Base-by-base conservation (phyloP, 2,797 vertebrate species). In the Anguilla obscura region DNA sequence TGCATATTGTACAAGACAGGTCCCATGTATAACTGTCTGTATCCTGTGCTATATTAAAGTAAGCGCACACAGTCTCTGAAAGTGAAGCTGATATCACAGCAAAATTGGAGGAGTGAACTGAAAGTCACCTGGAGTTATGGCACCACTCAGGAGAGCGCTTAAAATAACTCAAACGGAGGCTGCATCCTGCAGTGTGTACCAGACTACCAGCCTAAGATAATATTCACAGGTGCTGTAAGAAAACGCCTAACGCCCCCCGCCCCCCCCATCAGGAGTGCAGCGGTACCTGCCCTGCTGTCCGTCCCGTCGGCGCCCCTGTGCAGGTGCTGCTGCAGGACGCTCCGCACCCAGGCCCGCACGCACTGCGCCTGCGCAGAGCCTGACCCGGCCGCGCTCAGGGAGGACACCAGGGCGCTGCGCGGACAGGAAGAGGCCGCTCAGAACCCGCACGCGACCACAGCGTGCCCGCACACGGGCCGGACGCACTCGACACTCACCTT, bases 331-430 rank as follows among this genome's bases (percentile, higher is more conserved):
- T 99, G 98, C 66, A 99, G 94, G 93, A 98, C 86, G 91, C 98
- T 99, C 87, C 99, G 96, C 91, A 99, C 95, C 99, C 99, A 99
- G 50, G 98, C 96, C 86, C 97, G 96, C 40, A 99, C 92, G 10
- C 96, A 97, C 91, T 97, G 91, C 66, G 96, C 95, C 90, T 99
- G 97, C 2, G 97, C 97, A 0, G 97, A 97, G 54, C 94, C 90
- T 21, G 93, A 94, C 27, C 92, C 94, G 87, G 90, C 88, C 0
- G 84, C 71, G 89, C 94, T 95, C 24, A 98, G 92, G 86, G 93
- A 94, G 0, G 96, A 95, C 94, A 96, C 93, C 90, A 99, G 91
- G 30, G 95, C 94, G 86, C 98, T 99, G 95, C 2, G 36, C 36
- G 74, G 36, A 79, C 33, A 18, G 45, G 45, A 45, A 6, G 14